Evolutionary conservation across 2,797 vertebrate genomes (phyloP).

Genomic region (Craterocephalus amniculus): DNA sequence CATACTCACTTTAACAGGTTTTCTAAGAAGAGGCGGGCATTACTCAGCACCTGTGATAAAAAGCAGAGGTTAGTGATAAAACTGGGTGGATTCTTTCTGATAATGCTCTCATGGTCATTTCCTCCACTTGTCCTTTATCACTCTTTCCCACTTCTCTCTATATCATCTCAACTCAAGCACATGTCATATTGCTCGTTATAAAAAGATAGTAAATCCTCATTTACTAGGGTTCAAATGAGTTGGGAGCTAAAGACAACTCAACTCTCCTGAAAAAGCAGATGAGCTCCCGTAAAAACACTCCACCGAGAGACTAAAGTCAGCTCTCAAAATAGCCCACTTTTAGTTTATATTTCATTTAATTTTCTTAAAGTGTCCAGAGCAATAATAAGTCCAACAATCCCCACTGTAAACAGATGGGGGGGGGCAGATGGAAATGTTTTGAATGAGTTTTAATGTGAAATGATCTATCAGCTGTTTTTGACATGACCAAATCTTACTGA

Average conservation of each 20-base stretch:
- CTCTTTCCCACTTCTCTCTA: conserved; percentile 5
- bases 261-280: too few species aligned
- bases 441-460: too few species aligned
- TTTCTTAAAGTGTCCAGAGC: not conserved
- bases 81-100: not conserved
- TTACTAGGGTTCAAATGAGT: conserved; percentile 35
- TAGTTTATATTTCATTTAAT: not conserved
- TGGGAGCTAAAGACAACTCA: too few species aligned
- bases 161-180: conserved; percentile 4
- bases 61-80: conserved; percentile 16
- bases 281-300: too few species aligned
- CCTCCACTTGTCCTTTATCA: conserved; percentile 20
- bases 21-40: conserved; percentile 92
- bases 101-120: conserved; percentile 17
- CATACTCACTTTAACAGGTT: conserved; percentile 91
- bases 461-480: not conserved
- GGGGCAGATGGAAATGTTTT: too few species aligned
- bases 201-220: conserved; percentile 71
- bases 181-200: conserved; percentile 27
- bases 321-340: too few species aligned
- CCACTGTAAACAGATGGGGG: too few species aligned
- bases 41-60: conserved; percentile 87
- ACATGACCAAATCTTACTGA: not conserved
- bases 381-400: too few species aligned
- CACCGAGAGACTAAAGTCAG: too few species aligned